Percentiles rank a stretch among this genome's conserved stretches.
phyloP scores from a whole-genome alignment of 2,888 invertebrate genomes.

The Parascotia fuliginaria region DNA sequence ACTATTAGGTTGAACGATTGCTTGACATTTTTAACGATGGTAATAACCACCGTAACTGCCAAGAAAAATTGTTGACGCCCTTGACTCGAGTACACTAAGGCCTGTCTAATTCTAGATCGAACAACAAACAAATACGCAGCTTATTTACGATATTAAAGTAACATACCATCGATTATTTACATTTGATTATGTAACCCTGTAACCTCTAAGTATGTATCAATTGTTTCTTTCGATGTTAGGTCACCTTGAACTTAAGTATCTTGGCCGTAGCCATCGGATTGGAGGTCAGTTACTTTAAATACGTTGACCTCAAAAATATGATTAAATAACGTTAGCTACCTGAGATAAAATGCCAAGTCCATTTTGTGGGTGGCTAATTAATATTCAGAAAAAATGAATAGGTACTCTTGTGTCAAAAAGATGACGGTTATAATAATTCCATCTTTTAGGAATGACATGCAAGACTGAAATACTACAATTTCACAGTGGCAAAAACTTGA shows the following conservation, averaged over 20 bases:
- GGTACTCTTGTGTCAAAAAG: no score
- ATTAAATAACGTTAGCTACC: slow-evolving; percentile 19
- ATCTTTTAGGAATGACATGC: no score
- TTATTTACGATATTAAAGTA: no score
- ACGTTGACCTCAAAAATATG: slow-evolving; percentile 24
- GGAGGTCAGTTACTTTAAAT: slow-evolving; percentile 14
- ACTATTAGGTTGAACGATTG: no score
- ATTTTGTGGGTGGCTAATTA: background rate
- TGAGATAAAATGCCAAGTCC: slow-evolving; percentile 32
- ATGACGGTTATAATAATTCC: no score
- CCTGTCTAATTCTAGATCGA: background rate
- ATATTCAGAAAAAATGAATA: background rate
- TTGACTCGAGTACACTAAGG: background rate
- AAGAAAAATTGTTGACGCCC: background rate
- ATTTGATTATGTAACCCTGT: background rate
- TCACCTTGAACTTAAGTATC: slow-evolving; percentile 24
- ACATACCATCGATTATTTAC: no score
- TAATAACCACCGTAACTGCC: no score
- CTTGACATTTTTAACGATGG: no score
- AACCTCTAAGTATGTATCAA: no score
- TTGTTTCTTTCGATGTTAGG: background rate
- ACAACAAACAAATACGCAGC: background rate
- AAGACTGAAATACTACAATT: no score
- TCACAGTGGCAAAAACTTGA: no score
- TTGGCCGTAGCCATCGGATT: slow-evolving; percentile 19